phyloP scores from a whole-genome alignment of 2,113 vertebrate genomes.

The Psilopogon haemacephalus region DNA sequence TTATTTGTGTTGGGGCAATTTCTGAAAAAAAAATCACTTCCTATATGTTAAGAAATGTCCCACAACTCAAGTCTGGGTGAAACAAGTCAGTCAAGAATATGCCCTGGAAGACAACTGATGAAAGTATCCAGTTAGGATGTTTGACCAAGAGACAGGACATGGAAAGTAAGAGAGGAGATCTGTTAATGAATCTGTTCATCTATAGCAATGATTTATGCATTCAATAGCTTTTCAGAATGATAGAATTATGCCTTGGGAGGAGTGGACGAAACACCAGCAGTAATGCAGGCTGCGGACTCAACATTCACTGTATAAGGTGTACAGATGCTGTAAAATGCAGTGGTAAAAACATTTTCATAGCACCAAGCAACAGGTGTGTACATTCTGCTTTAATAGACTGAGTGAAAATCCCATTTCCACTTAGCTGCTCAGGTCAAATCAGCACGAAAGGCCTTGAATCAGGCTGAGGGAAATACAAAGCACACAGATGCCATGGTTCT shows the following conservation, averaged over 20 bases:
- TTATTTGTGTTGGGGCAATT: constrained; percentile 12
- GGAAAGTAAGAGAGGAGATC: constrained; percentile 4
- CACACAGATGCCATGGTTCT: not conserved
- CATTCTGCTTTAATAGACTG: not conserved
- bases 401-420: not conserved
- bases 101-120: not conserved
- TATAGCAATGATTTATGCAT: not conserved
- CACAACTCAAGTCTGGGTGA: not conserved
- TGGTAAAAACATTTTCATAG: constrained; percentile 29
- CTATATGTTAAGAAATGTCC: not conserved
- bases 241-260: not conserved
- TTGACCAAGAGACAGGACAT: not conserved
- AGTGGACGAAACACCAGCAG: not conserved
- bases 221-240: not conserved
- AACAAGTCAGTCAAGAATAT: constrained; percentile 2
- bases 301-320: not conserved
- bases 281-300: not conserved
- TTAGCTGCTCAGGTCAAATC: not conserved
- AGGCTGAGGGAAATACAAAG: not conserved
- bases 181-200: not conserved
- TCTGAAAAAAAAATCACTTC: not conserved
- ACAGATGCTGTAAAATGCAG: not conserved
- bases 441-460: not conserved
- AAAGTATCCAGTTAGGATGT: not conserved
- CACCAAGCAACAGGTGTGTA: constrained; percentile 18